Evolutionary conservation across 2,888 invertebrate species (phyloP), one percentile per base, ranked within the genome.

Genomic region (Pyrochroa serraticornis): DNA sequence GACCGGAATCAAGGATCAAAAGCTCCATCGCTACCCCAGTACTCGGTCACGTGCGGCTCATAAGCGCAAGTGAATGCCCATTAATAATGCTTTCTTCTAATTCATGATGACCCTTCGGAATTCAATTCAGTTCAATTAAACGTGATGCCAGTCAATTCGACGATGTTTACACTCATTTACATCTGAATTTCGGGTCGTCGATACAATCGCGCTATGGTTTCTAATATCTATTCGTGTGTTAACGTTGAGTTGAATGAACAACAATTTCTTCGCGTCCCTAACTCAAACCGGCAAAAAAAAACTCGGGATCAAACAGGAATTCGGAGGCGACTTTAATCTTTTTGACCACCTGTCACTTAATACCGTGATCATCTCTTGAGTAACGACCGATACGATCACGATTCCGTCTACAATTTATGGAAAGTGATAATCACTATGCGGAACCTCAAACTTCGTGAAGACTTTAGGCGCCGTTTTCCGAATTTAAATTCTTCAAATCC

Each of bases 141-240:
- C 52, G 34, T 12, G 44, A 7, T 48, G 22, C 34, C 33, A 22
- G 34, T 41, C 49, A 34, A 43, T 50, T 50, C 36, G 50, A 50
- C 35, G 38, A 10, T 12, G 31, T 43, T 50, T 43, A 43, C 43
- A 50, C 50, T 36, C 39, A 43, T 50, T 50, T 50, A 52, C 52
- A 52, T 51, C 44, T 36, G 51, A 9, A 32, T 32, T 45, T 35
- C 34, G 39, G 41, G 39, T 46, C 46, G 38, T 35, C 53, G 46
- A 45, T 52, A 38, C 52, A 37, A 52, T 52, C 38, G 44, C 45
- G 53, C 41, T 53, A 39, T 36, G 34, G 13, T 12, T 46, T 53
- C 53, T 39, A 41, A 53, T 39, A 46, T 53, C 46, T 53, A 53
- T 46, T 45, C 46, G 53, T 39, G 41, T 53, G 53, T 53, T 39